phyloP scores from a whole-genome alignment of 2,888 invertebrate species.

The Torymus aiolomorphi region DNA sequence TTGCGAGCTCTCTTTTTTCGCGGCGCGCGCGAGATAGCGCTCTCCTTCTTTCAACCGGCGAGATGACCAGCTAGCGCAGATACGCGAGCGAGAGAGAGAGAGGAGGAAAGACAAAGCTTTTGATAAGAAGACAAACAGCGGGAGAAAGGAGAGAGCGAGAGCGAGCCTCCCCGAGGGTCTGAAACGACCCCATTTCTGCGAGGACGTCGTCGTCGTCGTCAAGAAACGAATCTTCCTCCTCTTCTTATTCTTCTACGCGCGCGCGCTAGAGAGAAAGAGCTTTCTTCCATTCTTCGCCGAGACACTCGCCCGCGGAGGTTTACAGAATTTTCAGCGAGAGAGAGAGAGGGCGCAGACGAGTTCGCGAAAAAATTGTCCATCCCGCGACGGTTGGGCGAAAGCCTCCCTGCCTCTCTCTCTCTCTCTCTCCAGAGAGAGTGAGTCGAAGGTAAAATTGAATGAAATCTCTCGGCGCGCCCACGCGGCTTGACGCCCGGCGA shows the following conservation, averaged over 20 bases:
- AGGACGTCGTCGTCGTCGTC: constrained; percentile 23
- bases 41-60: constrained; percentile 1
- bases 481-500: neutral
- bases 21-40: neutral
- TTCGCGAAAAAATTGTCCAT: no score
- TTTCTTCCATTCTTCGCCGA: constrained; percentile 10
- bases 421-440: neutral
- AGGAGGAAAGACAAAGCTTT: constrained; percentile 37
- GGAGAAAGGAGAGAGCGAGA: constrained; percentile 4
- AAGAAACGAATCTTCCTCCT: constrained; percentile 14
- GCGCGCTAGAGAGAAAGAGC: no score
- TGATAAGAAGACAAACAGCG: constrained; percentile 48
- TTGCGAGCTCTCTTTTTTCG: neutral
- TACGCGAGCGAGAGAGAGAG: neutral
- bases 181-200: constrained; percentile 43
- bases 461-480: constrained; percentile 35
- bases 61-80: neutral
- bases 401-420: neutral
- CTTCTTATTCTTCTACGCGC: constrained; percentile 3
- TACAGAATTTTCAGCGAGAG: neutral
- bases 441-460: constrained; percentile 48
- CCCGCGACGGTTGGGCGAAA: neutral
- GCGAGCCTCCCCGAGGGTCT: constrained; percentile 15
- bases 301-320: constrained; percentile 14
- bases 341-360: neutral